Evolutionary conservation across 2,113 vertebrate genomes (phyloP).

Genomic region (Sphyrna mokarran): DNA sequence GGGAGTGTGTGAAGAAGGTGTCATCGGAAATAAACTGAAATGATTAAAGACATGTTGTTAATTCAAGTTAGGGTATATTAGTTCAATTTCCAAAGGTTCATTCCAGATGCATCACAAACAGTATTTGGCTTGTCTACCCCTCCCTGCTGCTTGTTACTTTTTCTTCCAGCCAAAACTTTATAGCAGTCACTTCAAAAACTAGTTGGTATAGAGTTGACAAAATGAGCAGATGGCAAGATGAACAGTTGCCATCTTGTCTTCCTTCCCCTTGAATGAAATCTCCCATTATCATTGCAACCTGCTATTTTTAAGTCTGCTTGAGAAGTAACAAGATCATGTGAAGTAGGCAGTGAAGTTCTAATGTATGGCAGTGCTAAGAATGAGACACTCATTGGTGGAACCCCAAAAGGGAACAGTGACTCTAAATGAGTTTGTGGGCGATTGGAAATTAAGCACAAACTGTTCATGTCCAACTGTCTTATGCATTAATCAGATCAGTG

Average conservation of each 20-base stretch:
- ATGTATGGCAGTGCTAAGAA: background rate
- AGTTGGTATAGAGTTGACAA: background rate
- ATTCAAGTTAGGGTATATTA: background rate
- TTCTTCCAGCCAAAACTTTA: background rate
- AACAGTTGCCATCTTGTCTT: background rate
- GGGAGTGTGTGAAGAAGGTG: background rate
- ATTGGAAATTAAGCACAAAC: background rate
- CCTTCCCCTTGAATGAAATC: background rate
- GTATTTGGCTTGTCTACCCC: background rate
- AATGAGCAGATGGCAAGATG: background rate
- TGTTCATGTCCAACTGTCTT: background rate
- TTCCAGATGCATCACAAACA: background rate
- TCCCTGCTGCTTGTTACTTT: background rate
- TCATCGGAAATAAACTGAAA: background rate
- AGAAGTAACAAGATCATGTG: background rate
- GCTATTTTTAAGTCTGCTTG: background rate
- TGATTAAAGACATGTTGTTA: background rate
- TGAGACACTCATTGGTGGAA: background rate
- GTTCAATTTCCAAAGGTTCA: no score
- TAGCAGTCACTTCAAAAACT: background rate
- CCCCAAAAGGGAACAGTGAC: background rate
- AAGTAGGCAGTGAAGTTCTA: background rate
- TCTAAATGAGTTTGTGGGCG: background rate
- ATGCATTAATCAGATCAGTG: background rate
- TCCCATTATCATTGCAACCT: background rate